Evolutionary conservation across 2,888 invertebrate genomes (phyloP), one percentile per base, ranked within the genome.

Genomic region (Cartodere bifasciata): DNA sequence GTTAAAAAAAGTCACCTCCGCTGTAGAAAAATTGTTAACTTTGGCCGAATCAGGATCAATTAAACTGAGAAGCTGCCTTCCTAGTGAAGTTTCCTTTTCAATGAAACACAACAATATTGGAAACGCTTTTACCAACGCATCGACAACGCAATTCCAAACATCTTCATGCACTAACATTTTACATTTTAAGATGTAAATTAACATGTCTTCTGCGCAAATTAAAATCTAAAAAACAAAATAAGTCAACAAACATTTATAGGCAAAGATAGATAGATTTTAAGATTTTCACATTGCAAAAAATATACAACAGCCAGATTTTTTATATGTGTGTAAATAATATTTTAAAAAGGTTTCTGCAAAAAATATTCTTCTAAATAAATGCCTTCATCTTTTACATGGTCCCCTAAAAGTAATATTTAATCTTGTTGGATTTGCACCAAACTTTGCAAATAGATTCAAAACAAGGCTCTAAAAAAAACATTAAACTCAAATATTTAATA

Each of bases 31-130:
- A 17, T 66, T 64, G 60, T 75, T 65, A 35, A 65, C 63, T 25
- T 64, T 60, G 2, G 71, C 71, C 46, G 72, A 64, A 40, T 78
- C 76, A 1, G 67, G 65, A 50, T 79, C 76, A 10, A 76, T 53
- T 13, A 77, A 68, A 46, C 70, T 70, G 37, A 72, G 63, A 27
- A 79, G 60, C 2, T 71, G 67, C 50, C 71, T 65, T 0, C 77
- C 78, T 53, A 67, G 40, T 34, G 56, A 23, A 7, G 50, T 67
- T 50, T 42, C 64, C 59, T 56, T 68, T 55, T 43, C 63, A 0
- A 70, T 68, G 42, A 70, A 65, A 11, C 71, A 71, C 28, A 73
- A 68, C 27, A 80, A 48, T 26, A 77, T 53, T 1, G 77, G 75
- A 22, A 77, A 49, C 1, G 69, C 61, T 0, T 75, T 70, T 40